phyloP scores from a whole-genome alignment of 1,140 invertebrate species.

The Drosophila pachea region DNA sequence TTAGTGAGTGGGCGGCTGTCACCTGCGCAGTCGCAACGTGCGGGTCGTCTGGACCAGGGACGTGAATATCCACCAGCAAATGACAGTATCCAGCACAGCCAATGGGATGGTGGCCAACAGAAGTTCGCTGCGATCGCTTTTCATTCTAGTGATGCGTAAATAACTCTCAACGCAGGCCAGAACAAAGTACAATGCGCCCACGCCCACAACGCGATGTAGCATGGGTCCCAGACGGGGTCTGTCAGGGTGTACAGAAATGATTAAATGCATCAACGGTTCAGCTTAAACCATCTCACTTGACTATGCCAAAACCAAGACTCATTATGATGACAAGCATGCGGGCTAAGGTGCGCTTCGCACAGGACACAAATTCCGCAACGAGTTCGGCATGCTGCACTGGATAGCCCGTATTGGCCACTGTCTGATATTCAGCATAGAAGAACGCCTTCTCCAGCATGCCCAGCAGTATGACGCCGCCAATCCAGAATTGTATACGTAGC shows the following conservation, averaged over 20 bases:
- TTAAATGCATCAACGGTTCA: background rate
- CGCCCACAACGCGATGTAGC: constrained; percentile 90
- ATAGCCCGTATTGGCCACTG: constrained; percentile 86
- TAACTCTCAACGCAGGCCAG: constrained; percentile 91
- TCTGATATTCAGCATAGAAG: constrained; percentile 93
- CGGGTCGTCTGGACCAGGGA: constrained; percentile 93
- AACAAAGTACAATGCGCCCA: constrained; percentile 90
- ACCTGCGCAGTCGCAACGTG: constrained; percentile 89
- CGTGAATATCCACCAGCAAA: constrained; percentile 92
- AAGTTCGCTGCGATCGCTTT: constrained; percentile 84
- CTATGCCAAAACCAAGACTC: constrained; percentile 95
- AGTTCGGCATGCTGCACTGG: constrained; percentile 85
- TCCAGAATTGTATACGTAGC: constrained; percentile 97
- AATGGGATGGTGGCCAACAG: constrained; percentile 87
- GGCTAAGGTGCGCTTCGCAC: constrained; percentile 92
- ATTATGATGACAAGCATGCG: constrained; percentile 96
- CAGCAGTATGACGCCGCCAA: constrained; percentile 91
- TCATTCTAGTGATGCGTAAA: constrained; percentile 86
- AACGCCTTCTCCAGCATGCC: constrained; percentile 92
- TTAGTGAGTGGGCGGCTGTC: background rate
- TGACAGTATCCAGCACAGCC: constrained; percentile 85
- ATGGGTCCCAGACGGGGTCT: constrained; percentile 92
- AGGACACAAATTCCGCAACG: constrained; percentile 90
- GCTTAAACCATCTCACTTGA: constrained; percentile 84
- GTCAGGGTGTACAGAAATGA: constrained; percentile 21